Evolutionary conservation across 2,888 invertebrate species (phyloP), one percentile per base, ranked within the genome.

Genomic region (Nezara viridula): DNA sequence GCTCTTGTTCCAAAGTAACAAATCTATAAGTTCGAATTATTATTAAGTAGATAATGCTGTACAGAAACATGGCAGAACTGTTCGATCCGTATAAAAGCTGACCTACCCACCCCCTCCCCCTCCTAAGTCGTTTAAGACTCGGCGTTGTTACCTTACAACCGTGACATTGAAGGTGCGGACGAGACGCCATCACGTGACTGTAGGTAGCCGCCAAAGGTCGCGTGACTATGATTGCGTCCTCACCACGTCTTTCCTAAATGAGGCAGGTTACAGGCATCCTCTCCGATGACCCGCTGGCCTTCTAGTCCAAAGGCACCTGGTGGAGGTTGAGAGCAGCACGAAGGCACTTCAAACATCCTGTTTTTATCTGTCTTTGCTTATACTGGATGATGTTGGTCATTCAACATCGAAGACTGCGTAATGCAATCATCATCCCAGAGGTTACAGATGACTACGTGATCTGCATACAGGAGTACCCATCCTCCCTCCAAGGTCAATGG

Each of bases 221-320:
- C 60, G 60, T 60, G 60, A 60, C 60, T 27, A 60, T 60, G 60
- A 60, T 27, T 60, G 60, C 24, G 60, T 60, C 60, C 60, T 60
- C 60, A 60, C 12, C 27, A 60, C 60, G 60, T 60, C 27, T 60
- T 27, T 27, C 60, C n/a, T 14, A 60, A 60, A 60, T 3, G 60
- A 60, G 27, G 12, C 24, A 14, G n/a, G 60, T 60, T 60, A 12
- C 60, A 50, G 21, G 55, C 55, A 60, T 60, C 60, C 14, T 60
- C 27, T 12, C 27, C 27, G 27, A 60, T 60, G 60, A 60, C 60
- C 60, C 60, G 60, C 27, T 60, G 60, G 60, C 60, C 60, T 27
- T 10, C 60, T 60, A 14, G 55, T 9, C 9, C n/a, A 7, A n/a
- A 24, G n/a, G 60, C 60, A 60, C 27, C 55, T 55, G 60, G 27